A percentile compares a stretch with the other conserved stretches of the same genome.
Evolutionary conservation across 1,140 invertebrate genomes (phyloP).

Genomic region (Polypedilum vanderplanki): DNA sequence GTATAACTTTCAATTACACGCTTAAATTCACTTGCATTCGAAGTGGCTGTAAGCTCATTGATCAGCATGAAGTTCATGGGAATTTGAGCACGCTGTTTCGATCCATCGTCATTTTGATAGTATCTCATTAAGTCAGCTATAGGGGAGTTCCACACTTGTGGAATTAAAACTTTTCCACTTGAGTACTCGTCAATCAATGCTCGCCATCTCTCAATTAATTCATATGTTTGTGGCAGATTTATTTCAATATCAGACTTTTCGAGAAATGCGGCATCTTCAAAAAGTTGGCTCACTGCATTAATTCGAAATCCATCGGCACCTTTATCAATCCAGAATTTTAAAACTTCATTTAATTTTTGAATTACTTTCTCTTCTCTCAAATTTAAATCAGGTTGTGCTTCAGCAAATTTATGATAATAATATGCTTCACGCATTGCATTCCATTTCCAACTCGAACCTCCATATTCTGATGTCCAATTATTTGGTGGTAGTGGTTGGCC

Average conservation of each 20-base stretch:
- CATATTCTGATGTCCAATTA: constrained; percentile 61
- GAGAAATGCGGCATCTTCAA: constrained; percentile 48
- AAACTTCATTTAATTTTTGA: constrained; percentile 49
- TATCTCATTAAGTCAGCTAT: constrained; percentile 45
- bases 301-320: constrained; percentile 71
- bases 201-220: constrained; percentile 58
- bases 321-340: constrained; percentile 64
- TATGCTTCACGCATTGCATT: constrained; percentile 52
- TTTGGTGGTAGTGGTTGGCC: constrained; percentile 51
- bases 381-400: neutral
- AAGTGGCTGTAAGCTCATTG: constrained; percentile 41
- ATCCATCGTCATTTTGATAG: constrained; percentile 45
- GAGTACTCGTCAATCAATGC: constrained; percentile 53
- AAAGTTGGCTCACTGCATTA: constrained; percentile 55
- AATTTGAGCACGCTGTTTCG: constrained; percentile 49
- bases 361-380: neutral
- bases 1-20: constrained; percentile 50
- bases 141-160: constrained; percentile 51
- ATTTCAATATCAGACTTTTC: constrained; percentile 52
- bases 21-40: constrained; percentile 41
- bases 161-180: constrained; percentile 51
- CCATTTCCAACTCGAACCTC: constrained; percentile 65
- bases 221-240: constrained; percentile 50
- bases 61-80: constrained; percentile 66
- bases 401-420: constrained; percentile 31